Percentiles rank a stretch among this genome's conserved stretches.
Evolutionary conservation across 2,113 vertebrate species (phyloP).

Genomic region (Atrichornis clamosus): DNA sequence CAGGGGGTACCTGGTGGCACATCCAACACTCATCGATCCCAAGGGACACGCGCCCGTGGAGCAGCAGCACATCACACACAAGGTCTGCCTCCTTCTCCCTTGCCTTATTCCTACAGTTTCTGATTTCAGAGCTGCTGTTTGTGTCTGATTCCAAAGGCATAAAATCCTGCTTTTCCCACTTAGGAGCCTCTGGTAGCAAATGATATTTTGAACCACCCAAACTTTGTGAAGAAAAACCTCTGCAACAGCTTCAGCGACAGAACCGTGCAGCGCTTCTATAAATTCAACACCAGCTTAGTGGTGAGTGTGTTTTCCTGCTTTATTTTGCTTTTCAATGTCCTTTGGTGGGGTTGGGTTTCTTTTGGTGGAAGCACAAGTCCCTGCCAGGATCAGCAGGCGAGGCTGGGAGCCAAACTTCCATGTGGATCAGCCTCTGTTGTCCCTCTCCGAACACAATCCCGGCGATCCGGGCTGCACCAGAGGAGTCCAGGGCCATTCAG

Average conservation of each 20-base stretch:
- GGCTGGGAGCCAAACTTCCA: neutral
- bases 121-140: neutral
- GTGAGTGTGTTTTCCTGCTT: slow-evolving; percentile 63
- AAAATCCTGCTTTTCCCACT: neutral
- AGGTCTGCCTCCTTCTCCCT: slow-evolving; percentile 74
- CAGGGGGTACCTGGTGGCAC: slow-evolving; percentile 95
- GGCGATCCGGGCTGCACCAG: neutral
- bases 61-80: slow-evolving; percentile 98
- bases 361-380: neutral
- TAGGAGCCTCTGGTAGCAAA: slow-evolving; percentile 97
- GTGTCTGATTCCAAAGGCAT: neutral
- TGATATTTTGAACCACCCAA: slow-evolving; percentile 96
- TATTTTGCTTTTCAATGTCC: neutral
- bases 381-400: neutral
- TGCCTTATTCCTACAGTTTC: neutral
- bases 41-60: slow-evolving; percentile 97
- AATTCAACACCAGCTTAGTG: slow-evolving; percentile 95
- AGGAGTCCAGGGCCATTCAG: neutral
- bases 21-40: slow-evolving; percentile 97
- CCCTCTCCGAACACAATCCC: neutral
- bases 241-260: slow-evolving; percentile 99
- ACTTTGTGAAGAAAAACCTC: slow-evolving; percentile 98
- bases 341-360: slow-evolving; percentile 1
- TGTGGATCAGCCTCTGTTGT: neutral
- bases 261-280: slow-evolving; percentile 97